phyloP scores from a whole-genome alignment of 2,113 vertebrate genomes.

The Sinocyclocheilus anophthalmus region DNA sequence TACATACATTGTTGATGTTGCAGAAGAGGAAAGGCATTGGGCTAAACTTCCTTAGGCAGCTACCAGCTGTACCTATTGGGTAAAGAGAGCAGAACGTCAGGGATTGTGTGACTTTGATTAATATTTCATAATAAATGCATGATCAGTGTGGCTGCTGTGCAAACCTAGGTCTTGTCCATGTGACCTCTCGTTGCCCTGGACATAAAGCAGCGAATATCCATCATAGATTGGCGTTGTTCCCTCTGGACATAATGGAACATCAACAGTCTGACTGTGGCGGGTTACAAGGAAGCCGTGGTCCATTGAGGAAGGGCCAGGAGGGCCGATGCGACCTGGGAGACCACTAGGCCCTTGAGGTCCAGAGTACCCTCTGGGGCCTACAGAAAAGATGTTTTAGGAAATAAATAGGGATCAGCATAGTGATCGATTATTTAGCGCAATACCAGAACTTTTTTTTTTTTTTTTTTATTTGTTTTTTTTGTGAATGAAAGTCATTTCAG shows the following conservation, averaged over 20 bases:
- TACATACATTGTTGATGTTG: slow-evolving; percentile 98
- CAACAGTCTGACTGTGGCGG: slow-evolving; percentile 89
- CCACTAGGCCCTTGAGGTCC: slow-evolving; percentile 92
- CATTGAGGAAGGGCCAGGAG: slow-evolving; percentile 88
- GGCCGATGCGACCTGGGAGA: slow-evolving; percentile 88
- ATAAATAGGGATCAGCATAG: not conserved
- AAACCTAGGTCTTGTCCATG: slow-evolving; percentile 96
- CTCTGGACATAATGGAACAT: slow-evolving; percentile 83
- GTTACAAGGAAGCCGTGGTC: slow-evolving; percentile 97
- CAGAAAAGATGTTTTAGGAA: slow-evolving; percentile 3
- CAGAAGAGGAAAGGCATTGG: slow-evolving; percentile 99
- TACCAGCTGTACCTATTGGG: slow-evolving; percentile 89
- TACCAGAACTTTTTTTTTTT: no score
- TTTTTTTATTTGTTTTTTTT: no score
- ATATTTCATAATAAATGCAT: not conserved
- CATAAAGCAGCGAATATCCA: slow-evolving; percentile 93
- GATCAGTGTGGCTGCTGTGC: not conserved
- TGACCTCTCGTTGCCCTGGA: slow-evolving; percentile 94
- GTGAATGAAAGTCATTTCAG: no score
- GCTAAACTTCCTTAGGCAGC: slow-evolving; percentile 96
- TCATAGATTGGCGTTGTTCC: slow-evolving; percentile 89
- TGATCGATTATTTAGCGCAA: no score
- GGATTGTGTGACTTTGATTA: not conserved
- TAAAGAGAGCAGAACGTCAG: not conserved
- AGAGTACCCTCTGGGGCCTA: slow-evolving; percentile 89